A percentile compares a stretch with the other conserved stretches of the same genome.
Evolutionary conservation across 2,888 invertebrate species (phyloP).

Genomic region (Macroteleia sp.): DNA sequence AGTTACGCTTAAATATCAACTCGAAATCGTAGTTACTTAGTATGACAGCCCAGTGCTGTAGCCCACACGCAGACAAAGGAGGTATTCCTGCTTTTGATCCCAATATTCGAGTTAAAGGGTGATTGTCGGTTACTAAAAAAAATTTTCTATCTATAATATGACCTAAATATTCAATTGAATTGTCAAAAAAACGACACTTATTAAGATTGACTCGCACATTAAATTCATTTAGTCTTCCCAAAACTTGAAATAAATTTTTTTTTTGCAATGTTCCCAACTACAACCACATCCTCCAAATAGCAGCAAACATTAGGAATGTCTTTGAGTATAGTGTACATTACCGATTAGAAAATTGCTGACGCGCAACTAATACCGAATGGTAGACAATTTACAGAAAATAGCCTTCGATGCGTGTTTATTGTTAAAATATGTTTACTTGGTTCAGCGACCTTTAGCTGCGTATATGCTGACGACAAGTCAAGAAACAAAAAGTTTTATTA

Average conservation of each 20-base stretch:
- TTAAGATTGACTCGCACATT: constrained; percentile 13
- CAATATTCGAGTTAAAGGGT: constrained; percentile 61
- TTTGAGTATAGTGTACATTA: constrained; percentile 31
- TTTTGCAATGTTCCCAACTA: too few species aligned
- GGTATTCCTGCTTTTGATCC: constrained; percentile 62
- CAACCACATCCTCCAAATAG: constrained; percentile 77
- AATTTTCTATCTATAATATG: constrained; percentile 10
- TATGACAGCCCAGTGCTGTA: constrained; percentile 49
- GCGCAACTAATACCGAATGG: constrained; percentile 28
- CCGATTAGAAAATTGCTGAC: constrained; percentile 27
- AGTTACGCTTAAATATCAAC: too few species aligned
- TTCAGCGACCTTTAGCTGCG: constrained; percentile 30
- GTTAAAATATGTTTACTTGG: constrained; percentile 18
- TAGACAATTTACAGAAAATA: constrained; percentile 20
- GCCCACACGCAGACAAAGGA: constrained; percentile 57
- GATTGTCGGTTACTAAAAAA: background rate
- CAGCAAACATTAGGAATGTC: constrained; percentile 71
- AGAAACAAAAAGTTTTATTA: constrained; percentile 27
- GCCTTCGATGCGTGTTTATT: constrained; percentile 17
- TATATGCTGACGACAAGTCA: constrained; percentile 45
- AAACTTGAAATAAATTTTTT: constrained; percentile 29
- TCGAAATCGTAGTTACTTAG: constrained; percentile 37
- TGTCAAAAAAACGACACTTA: constrained; percentile 30
- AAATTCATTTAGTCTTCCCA: constrained; percentile 34
- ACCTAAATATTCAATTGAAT: constrained; percentile 25